These are phyloP conservation scores for Andrena flavipes DNA, from an alignment of 2,888 invertebrate species.

Conservation along the genomic window DNA sequence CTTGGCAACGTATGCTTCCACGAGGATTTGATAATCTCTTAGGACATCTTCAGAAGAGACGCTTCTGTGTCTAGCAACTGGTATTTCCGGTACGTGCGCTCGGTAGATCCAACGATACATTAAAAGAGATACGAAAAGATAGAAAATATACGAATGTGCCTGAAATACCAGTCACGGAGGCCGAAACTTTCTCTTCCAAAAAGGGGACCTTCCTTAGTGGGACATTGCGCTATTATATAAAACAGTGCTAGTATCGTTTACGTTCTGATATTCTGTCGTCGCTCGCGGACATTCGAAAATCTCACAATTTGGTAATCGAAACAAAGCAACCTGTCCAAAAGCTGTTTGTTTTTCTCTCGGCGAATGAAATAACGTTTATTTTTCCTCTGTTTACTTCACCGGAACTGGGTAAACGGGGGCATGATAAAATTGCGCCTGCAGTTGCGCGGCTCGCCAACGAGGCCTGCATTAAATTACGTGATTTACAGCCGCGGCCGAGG, in stretches of 20 bases:
- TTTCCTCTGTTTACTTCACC: constrained; percentile 18
- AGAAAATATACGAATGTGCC: not conserved
- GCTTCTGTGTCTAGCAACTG: not conserved
- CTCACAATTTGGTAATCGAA: not conserved
- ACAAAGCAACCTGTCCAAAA: not conserved
- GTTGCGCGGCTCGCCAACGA: constrained; percentile 23
- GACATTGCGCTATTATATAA: not conserved
- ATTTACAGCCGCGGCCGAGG: constrained; percentile 51
- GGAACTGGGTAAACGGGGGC: not conserved
- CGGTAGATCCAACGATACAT: not conserved
- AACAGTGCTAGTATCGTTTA: constrained; percentile 17
- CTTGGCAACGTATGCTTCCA: not conserved
- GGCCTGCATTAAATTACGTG: constrained; percentile 60
- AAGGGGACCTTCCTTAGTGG: not conserved
- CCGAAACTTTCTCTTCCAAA: too few species aligned
- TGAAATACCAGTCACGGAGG: not conserved
- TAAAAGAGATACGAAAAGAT: too few species aligned
- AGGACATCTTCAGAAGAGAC: too few species aligned
- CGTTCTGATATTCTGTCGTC: not conserved
- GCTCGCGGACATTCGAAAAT: not conserved
- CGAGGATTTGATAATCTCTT: not conserved
- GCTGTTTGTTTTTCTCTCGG: not conserved
- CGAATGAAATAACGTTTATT: not conserved
- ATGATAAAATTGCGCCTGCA: constrained; percentile 53
- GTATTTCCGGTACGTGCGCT: not conserved